Evolutionary conservation across 2,797 vertebrate genomes (phyloP).

Genomic region (Schizothorax lantsangensis): DNA sequence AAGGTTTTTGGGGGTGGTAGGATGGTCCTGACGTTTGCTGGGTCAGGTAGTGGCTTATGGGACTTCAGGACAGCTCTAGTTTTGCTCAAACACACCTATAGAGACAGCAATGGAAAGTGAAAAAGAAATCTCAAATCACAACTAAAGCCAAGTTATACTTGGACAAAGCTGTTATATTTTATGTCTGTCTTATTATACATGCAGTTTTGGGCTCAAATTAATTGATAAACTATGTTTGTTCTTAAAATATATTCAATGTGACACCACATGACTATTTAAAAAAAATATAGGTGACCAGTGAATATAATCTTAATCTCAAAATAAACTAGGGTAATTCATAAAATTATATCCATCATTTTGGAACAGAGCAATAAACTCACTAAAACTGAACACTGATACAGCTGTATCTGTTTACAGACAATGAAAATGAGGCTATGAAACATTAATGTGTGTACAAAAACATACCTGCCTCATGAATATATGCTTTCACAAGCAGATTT

Average conservation of each 20-base stretch:
- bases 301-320: background rate
- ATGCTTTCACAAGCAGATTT: conserved; percentile 37
- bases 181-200: background rate
- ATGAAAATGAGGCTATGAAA: background rate
- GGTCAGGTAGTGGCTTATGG: conserved; percentile 42
- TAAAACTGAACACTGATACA: background rate
- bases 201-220: background rate
- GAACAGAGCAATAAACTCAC: background rate
- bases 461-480: background rate
- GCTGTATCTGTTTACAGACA: background rate
- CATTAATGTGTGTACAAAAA: conserved; percentile 9
- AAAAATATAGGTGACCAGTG: background rate
- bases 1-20: conserved; percentile 13
- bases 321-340: background rate
- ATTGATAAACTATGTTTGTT: background rate
- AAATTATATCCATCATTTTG: background rate
- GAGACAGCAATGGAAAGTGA: background rate
- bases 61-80: background rate
- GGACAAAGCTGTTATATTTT: background rate
- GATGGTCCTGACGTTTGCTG: conserved; percentile 35
- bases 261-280: background rate
- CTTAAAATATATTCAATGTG: background rate
- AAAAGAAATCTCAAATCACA: background rate
- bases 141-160: conserved; percentile 7
- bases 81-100: background rate